Base-by-base conservation (phyloP, 2,888 invertebrate genomes). In the Ophion obscuratus region DNA sequence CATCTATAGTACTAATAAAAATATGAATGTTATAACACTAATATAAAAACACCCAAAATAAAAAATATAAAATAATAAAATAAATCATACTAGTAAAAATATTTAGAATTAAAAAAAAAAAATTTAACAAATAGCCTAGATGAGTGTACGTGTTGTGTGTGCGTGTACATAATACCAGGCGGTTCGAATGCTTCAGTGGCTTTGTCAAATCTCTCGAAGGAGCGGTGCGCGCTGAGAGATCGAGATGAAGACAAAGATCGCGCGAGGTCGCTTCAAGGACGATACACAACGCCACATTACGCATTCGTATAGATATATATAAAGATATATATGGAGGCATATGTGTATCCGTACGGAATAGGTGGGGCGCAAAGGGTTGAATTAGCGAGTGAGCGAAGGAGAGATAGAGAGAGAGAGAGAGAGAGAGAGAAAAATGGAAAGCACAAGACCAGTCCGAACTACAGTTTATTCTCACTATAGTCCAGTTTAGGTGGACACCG, bases 191-290 rank as follows among this genome's bases (percentile, higher is more conserved):
- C 62, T 70, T 64, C 62, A 40, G 53, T 73, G 71, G 77, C 71
- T 79, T 83, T 79, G 70, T 83, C 79, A 79, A 79, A 83, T 83
- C 71, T 14, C 47, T 82, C 76, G 73, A 36, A 73, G 66, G 71
- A 44, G 17, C n/a, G 10, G 68, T 44, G 78, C 27, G 82, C 14
- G 53, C 47, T 47, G 70, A 79, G 68, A 79, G 61, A 74, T 70
- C 79, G 83, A 67, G 70, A 47, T 47, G 47, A 79, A 83, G 79
- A 75, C 83, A 83, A 83, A 83, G 83, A 57, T 61, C 67, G 62
- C 59, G 78, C 83, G 83, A 83, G 83, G 83, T 74, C 83, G 83
- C 79, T 83, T 83, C 83, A 83, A 83, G 83, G 83, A 75, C 83
- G 83, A 75, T 79, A 74, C 62, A 83, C 14, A 47, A 47, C 47